Base-by-base conservation (phyloP, 2,888 invertebrate genomes). In the Heliconius ethilla region DNA sequence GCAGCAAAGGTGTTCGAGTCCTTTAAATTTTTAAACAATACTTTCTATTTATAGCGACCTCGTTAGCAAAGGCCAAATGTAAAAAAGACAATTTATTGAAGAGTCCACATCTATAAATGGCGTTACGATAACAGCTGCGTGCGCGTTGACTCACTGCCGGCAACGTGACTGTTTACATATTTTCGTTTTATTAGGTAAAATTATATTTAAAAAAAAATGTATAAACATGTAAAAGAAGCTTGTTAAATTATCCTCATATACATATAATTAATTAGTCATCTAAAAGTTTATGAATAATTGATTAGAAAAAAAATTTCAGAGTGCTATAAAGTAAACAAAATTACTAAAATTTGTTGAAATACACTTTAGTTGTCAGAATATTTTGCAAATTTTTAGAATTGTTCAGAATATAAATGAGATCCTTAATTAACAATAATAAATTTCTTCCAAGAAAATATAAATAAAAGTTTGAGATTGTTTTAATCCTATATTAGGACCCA, bases 71-170 rank as follows among this genome's bases (percentile, higher is more conserved):
- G 81, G 82, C 76, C 82, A 67, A 78, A 75, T 76, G 81, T 80
- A 76, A 77, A 82, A 80, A 76, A 82, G 59, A 72, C 74, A 62
- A 78, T 77, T 73, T 76, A 75, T 77, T 79, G 75, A 83, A 82
- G 82, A 82, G 76, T 80, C 83, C 80, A 84, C 81, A 78, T 79
- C 90, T 90, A 87, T 88, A 91, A 86, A 89, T 87, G 91, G 91
- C 79, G 81, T 86, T 89, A 82, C 85, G 84, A 85, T 87, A 88
- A 87, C 86, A 85, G 85, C 84, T 87, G 85, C 84, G 84, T 85
- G 81, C 82, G 82, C 82, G 79, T 83, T 91, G 91, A 91, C 86
- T 91, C 91, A 90, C 84, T 81, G 81, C 82, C 76, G 40, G 82
- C 82, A 79, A 77, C 82, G 82, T 84, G 78, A 78, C 78, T 87